Evolutionary conservation across 1,140 invertebrate species (phyloP), one percentile per base, ranked within the genome.

Genomic region (Aphis craccivora): DNA sequence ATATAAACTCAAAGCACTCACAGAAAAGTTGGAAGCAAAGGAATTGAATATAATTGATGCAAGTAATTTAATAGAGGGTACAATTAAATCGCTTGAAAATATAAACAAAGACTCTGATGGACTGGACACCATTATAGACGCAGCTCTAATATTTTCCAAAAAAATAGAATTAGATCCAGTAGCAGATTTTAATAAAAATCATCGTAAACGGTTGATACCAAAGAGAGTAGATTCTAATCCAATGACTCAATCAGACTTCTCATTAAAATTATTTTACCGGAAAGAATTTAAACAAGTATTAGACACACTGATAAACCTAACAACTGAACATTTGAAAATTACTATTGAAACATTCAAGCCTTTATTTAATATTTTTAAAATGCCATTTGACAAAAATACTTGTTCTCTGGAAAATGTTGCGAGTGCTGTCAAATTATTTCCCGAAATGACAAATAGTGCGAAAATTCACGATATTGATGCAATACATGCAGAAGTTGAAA

Each of bases 1-100:
- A 83, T 35, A 93, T 84, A 86, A 93, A 93, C 76, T 93, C 43
- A 93, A 93, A 76, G 30, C 83, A 22, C 40, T 93, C 30, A 93
- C 91, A 51, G 91, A 84, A 37, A 53, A 76, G 14, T 93, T 93
- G 76, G 76, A 93, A 86, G 30, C 40, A n/a, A 48, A 93, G 23
- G 45, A 93, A 51, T 84, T 93, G 30, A 93, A 93, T 84, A 83
- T 93, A 51, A 53, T 86, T 48, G 91, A 93, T 84, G 91, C 76
- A 43, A 45, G 40, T 45, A 43, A 37, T 83, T 67, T 51, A 48
- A 45, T 92, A 45, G 48, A 83, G 40, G 81, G 91, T 35, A 83
- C 67, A 48, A 48, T 86, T 35, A 93, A 83, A 93, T 93, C 91
- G 1, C 51, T 93, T 45, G 40, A 83, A 45, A 45, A 45, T 37